Base-by-base conservation (phyloP, 1,140 invertebrate genomes). In the Brachionus koreanus region DNA sequence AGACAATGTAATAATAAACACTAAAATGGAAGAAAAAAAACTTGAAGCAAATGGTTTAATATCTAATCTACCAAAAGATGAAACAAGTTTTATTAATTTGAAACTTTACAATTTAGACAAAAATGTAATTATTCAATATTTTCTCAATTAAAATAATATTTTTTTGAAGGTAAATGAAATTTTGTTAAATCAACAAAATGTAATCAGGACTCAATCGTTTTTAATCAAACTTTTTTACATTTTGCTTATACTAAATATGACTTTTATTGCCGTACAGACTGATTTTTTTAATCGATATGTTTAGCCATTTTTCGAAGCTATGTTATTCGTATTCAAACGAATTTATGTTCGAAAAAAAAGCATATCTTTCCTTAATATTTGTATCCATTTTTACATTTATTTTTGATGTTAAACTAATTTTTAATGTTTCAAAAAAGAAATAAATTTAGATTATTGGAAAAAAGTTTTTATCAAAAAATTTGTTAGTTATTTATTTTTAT, bases 161-260 rank as follows among this genome's bases (percentile, higher is more conserved):
- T 61, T 9, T 35, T 49, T 12, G 10, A 74, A 79, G 76, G 37
- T 79, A n/a, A 79, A 57, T 43, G 49, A 79, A 79, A 7, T 79
- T 2, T 13, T 65, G 46, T 25, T 23, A 13, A 79, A 65, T 61
- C 49, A 79, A 49, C 76, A 79, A 79, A 79, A 79, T 25, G 39
- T 79, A 19, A 33, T 57, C 16, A 79, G 57, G 10, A 57, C 52
- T 3, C 19, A 61, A 23, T 39, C 49, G 1, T 6, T 35, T 57
- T n/a, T 79, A 61, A 25, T 79, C 25, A 33, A 33, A 25, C 10
- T 79, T 13, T 33, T 61, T 25, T 79, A 35, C 25, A 61, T 79
- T 61, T 25, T 79, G 10, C 13, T 79, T 9, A 16, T 79, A 42
- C 25, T 79, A 10, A 61, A 65, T 65, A 33, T 79, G n/a, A 79